phyloP scores from a whole-genome alignment of 2,113 vertebrate genomes.

The Oplegnathus fasciatus region DNA sequence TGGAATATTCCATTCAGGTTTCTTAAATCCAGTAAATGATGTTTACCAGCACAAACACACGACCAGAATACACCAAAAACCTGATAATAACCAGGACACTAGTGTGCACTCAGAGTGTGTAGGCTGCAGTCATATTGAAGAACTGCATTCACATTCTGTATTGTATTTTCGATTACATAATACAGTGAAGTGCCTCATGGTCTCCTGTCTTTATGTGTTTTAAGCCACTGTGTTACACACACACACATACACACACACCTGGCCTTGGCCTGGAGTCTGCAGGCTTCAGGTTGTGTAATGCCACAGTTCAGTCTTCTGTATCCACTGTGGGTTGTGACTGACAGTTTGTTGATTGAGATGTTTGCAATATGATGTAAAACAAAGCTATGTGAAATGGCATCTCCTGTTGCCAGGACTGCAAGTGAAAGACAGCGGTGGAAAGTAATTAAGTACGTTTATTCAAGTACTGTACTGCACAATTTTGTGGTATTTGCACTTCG shows the following conservation, averaged over 20 bases:
- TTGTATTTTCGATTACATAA: background rate
- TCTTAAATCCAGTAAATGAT: background rate
- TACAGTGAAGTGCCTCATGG: background rate
- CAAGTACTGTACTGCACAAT: background rate
- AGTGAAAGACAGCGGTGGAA: background rate
- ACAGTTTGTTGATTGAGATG: background rate
- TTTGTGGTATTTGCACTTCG: background rate
- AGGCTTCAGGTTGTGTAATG: background rate
- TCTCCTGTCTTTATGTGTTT: background rate
- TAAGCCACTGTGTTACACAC: background rate
- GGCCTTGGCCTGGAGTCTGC: background rate
- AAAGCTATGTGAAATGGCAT: background rate
- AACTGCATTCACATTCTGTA: background rate
- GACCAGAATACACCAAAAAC: background rate
- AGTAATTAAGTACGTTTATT: background rate
- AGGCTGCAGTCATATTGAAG: background rate
- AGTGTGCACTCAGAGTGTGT: background rate
- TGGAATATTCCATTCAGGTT: background rate
- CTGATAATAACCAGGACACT: background rate
- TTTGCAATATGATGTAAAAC: background rate
- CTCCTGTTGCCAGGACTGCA: too few species aligned
- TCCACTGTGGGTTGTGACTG: background rate
- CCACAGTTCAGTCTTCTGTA: background rate
- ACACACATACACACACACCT: too few species aligned
- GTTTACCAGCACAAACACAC: background rate